Evolutionary conservation across 2,888 invertebrate genomes (phyloP).

Genomic region (Aphelenchoides bicaudatus): DNA sequence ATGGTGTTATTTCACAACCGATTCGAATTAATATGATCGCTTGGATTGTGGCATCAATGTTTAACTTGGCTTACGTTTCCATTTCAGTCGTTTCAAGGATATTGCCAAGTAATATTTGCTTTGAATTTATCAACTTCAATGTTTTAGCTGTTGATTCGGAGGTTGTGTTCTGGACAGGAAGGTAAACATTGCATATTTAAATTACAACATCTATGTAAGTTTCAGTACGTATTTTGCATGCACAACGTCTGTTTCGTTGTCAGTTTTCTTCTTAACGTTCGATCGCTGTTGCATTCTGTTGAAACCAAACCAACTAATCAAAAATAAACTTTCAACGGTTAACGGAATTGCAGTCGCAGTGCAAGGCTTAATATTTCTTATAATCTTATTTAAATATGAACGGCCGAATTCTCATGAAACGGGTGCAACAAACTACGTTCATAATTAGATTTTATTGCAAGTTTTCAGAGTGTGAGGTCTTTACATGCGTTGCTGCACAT

Average conservation of each 20-base stretch:
- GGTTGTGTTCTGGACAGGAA: neutral
- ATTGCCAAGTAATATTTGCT: slow-evolving; percentile 10
- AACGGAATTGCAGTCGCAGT: neutral
- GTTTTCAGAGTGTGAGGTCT: slow-evolving; percentile 5
- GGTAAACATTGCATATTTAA: neutral
- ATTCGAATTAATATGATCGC: slow-evolving; percentile 7
- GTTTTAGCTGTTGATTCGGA: neutral
- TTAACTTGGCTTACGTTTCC: neutral
- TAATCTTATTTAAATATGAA: neutral
- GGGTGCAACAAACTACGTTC: neutral
- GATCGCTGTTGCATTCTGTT: slow-evolving; percentile 1
- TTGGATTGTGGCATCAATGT: neutral
- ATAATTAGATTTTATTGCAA: neutral
- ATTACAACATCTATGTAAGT: neutral
- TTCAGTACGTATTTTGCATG: neutral
- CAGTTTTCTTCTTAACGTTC: slow-evolving; percentile 3
- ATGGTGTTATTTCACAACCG: too few relatives aligned
- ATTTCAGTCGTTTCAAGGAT: neutral
- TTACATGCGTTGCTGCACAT: neutral
- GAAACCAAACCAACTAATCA: neutral
- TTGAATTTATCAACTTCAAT: too few relatives aligned
- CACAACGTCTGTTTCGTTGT: neutral
- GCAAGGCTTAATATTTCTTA: neutral
- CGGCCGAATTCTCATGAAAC: neutral
- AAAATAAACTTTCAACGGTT: neutral